Percentiles rank a stretch among this genome's conserved stretches.
Conservation (phyloP, 1,140 invertebrate species). For the Drosophila subpulchrella region DNA sequence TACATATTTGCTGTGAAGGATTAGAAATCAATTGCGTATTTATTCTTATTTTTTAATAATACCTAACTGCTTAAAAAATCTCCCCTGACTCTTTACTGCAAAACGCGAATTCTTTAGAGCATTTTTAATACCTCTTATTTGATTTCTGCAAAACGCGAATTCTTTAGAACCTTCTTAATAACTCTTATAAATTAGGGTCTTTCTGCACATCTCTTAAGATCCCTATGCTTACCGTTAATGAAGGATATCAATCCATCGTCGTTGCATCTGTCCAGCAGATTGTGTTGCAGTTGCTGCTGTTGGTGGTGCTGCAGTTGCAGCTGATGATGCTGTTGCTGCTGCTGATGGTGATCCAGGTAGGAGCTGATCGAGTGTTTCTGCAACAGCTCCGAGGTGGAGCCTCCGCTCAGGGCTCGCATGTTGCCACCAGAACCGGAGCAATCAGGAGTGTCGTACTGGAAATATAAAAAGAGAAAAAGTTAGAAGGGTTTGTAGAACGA, state of each 20-base stretch:
- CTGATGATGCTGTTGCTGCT: constrained; percentile 43
- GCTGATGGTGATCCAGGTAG: constrained; percentile 82
- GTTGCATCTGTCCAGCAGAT: constrained; percentile 51
- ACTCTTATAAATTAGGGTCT: not conserved
- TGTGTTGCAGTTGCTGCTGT: constrained; percentile 42
- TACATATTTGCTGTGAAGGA: no score
- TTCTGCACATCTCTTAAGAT: not conserved
- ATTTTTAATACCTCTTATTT: not conserved
- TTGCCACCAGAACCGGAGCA: constrained; percentile 55
- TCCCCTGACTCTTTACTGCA: not conserved
- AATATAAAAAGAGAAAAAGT: constrained; percentile 1
- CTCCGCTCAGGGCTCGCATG: constrained; percentile 68
- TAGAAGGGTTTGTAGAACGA: constrained; percentile 1
- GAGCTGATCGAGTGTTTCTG: constrained; percentile 86
- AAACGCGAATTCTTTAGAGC: not conserved
- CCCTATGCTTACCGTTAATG: constrained; percentile 64
- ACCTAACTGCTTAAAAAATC: no score
- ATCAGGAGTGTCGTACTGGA: constrained; percentile 73
- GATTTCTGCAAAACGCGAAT: not conserved
- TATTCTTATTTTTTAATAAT: no score
- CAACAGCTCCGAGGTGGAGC: constrained; percentile 82
- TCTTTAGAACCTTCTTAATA: not conserved
- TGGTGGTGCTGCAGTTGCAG: constrained; percentile 43
- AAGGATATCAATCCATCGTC: constrained; percentile 73
- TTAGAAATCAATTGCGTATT: no score